Conservation (phyloP, 1,140 invertebrate species). For the Lethocerus indicus region DNA sequence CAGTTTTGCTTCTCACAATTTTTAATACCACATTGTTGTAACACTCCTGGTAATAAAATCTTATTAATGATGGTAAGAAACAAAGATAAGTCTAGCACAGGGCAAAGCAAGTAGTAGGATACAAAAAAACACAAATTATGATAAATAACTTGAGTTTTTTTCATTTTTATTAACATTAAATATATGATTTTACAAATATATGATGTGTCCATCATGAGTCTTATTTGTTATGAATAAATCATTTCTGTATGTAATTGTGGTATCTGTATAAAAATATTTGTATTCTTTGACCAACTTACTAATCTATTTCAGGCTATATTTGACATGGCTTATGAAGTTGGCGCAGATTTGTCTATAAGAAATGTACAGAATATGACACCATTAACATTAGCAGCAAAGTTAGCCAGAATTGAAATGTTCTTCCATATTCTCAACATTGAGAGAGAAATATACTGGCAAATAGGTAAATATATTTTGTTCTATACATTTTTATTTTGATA, state of each 20-base stretch:
- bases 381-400: slow-evolving; percentile 80
- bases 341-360: slow-evolving; percentile 64
- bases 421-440: slow-evolving; percentile 91
- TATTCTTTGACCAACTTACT: too few relatives aligned
- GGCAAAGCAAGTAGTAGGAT: too few relatives aligned
- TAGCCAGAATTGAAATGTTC: slow-evolving; percentile 86
- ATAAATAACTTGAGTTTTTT: too few relatives aligned
- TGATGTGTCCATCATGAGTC: too few relatives aligned
- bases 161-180: too few relatives aligned
- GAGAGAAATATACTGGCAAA: slow-evolving; percentile 92
- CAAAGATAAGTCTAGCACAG: too few relatives aligned
- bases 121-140: too few relatives aligned
- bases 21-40: too few relatives aligned
- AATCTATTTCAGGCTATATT: slow-evolving; percentile 87
- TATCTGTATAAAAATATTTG: too few relatives aligned
- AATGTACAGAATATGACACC: slow-evolving; percentile 85
- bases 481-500: not conserved
- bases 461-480: slow-evolving; percentile 36
- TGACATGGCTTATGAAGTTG: slow-evolving; percentile 85
- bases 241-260: not conserved
- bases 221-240: not conserved
- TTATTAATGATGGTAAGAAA: too few relatives aligned
- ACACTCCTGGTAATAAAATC: too few relatives aligned
- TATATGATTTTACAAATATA: too few relatives aligned
- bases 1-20: not conserved